Conservation (phyloP, 2,113 vertebrate genomes). For the Elgaria multicarinata region DNA sequence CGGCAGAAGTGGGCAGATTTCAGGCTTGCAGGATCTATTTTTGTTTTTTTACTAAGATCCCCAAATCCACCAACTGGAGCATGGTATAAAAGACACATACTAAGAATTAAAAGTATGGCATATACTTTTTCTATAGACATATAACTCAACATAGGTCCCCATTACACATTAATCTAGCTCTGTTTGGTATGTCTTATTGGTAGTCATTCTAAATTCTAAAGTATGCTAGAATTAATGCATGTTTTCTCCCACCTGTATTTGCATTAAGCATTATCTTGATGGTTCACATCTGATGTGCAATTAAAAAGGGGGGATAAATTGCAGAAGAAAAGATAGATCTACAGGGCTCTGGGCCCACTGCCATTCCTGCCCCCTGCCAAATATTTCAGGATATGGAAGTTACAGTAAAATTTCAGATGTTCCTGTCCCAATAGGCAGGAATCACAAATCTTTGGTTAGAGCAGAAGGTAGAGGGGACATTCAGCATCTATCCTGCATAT, state of each 20-base stretch:
- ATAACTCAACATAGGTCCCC: not conserved
- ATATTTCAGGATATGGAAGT: not conserved
- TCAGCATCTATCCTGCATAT: slow-evolving; percentile 5
- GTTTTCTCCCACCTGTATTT: not conserved
- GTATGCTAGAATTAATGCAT: not conserved
- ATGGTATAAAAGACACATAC: too few species aligned
- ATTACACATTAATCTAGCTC: not conserved
- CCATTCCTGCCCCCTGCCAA: not conserved
- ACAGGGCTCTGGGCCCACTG: not conserved
- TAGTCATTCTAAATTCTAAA: not conserved
- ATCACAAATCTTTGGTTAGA: not conserved
- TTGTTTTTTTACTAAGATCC: too few species aligned
- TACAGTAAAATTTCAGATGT: not conserved
- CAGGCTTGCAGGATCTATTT: too few species aligned
- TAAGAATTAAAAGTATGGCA: not conserved
- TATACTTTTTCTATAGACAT: too few species aligned
- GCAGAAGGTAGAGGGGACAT: not conserved
- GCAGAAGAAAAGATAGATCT: not conserved
- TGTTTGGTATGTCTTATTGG: not conserved
- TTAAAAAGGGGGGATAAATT: not conserved
- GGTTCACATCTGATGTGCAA: not conserved
- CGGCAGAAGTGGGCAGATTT: too few species aligned
- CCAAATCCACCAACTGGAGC: too few species aligned
- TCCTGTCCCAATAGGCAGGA: not conserved
- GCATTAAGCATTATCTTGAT: not conserved